phyloP scores from a whole-genome alignment of 2,113 vertebrate species.

The Albula glossodonta region DNA sequence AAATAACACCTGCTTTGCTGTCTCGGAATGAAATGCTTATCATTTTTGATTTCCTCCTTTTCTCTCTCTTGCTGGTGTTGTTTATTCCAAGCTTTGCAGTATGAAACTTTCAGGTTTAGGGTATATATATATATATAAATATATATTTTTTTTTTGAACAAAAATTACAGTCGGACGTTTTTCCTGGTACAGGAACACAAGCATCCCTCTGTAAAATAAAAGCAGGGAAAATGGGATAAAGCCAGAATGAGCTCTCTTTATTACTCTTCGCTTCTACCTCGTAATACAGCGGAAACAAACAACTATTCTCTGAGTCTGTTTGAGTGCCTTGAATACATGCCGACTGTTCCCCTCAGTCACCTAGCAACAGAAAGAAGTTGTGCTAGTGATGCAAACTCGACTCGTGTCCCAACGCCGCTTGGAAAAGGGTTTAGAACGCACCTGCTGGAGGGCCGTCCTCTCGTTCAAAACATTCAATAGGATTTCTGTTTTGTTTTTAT shows the following conservation, averaged over 20 bases:
- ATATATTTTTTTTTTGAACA: not conserved
- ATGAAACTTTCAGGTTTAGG: not conserved
- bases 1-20: not conserved
- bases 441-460: not conserved
- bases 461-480: slow-evolving; percentile 23
- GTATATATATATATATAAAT: no score
- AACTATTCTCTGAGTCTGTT: slow-evolving; percentile 53
- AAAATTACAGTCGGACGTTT: not conserved
- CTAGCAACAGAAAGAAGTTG: slow-evolving; percentile 40
- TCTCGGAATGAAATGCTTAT: not conserved
- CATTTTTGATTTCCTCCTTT: not conserved
- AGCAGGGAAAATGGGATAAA: slow-evolving; percentile 47
- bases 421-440: not conserved
- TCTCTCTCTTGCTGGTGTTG: not conserved
- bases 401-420: not conserved
- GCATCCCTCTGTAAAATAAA: not conserved
- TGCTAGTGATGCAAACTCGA: not conserved
- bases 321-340: slow-evolving; percentile 69
- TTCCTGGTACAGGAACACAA: not conserved
- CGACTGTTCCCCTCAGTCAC: slow-evolving; percentile 55
- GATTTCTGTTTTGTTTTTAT: slow-evolving; percentile 40
- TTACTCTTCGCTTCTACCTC: slow-evolving; percentile 50
- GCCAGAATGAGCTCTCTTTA: slow-evolving; percentile 51
- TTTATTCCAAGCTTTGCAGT: not conserved
- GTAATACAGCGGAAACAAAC: slow-evolving; percentile 47